These are phyloP conservation scores for Diplosoma virens DNA, from an alignment of 23 tunicate species.

Conservation along the genomic window DNA sequence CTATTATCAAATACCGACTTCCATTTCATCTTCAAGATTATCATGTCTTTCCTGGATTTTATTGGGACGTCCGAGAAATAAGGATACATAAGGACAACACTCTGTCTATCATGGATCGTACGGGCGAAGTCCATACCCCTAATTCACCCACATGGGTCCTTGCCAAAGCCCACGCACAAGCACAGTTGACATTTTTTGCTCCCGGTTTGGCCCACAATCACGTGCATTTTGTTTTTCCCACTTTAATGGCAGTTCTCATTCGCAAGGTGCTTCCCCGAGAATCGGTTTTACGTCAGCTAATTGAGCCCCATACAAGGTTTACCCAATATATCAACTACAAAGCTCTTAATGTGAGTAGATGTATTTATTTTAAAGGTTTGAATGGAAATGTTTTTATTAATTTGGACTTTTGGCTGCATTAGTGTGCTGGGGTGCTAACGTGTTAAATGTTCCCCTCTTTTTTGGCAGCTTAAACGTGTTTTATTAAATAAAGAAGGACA, in stretches of 20 bases:
- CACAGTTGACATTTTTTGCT: constrained; percentile 65
- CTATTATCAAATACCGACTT: constrained; percentile 38
- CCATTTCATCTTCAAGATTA: constrained; percentile 36
- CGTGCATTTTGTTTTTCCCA: constrained; percentile 69
- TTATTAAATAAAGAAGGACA: too few species aligned
- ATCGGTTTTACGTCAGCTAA: constrained; percentile 54
- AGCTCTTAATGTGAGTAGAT: constrained; percentile 66
- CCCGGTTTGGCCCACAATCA: constrained; percentile 73
- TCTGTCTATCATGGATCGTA: constrained; percentile 38
- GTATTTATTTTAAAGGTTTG: too few species aligned
- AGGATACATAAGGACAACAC: constrained; percentile 33
- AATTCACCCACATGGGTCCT: constrained; percentile 50
- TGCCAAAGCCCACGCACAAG: constrained; percentile 90
- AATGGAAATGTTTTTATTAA: too few species aligned
- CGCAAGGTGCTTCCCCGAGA: constrained; percentile 38
- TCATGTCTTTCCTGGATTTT: constrained; percentile 36
- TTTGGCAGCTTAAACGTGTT: too few species aligned
- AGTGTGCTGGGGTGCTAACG: too few species aligned
- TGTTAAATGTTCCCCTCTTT: too few species aligned
- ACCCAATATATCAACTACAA: constrained; percentile 65
- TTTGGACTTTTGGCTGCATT: too few species aligned
- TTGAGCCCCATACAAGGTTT: constrained; percentile 78
- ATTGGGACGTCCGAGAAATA: constrained; percentile 68
- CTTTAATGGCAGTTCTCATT: constrained; percentile 37
- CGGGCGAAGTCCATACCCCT: constrained; percentile 57